Conservation (phyloP, 2,113 vertebrate genomes). For the Xerus inauris region DNA sequence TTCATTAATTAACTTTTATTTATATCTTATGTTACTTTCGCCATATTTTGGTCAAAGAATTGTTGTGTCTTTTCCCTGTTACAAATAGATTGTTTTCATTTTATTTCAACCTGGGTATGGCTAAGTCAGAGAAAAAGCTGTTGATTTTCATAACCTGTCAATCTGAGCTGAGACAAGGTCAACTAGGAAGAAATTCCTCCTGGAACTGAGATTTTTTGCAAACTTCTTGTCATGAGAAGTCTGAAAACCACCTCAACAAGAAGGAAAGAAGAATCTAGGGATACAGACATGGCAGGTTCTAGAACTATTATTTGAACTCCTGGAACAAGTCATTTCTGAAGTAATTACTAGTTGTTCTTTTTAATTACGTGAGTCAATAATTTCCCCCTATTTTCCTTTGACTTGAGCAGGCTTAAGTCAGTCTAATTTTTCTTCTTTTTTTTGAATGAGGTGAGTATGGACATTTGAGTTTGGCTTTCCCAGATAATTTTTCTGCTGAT, state of each 20-base stretch:
- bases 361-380: background rate
- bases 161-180: background rate
- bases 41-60: background rate
- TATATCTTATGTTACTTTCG: background rate
- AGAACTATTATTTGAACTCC: background rate
- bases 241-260: background rate
- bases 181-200: background rate
- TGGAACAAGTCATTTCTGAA: background rate
- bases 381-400: background rate
- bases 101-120: background rate
- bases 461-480: background rate
- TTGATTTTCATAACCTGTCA: background rate
- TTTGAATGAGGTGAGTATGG: background rate
- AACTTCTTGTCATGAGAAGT: background rate
- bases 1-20: background rate
- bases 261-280: background rate
- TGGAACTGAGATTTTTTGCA: background rate
- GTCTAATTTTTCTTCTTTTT: background rate
- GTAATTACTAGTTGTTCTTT: background rate
- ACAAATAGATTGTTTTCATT: background rate
- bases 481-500: background rate
- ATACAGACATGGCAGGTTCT: background rate
- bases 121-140: background rate
- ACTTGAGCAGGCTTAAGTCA: background rate
- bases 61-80: background rate